Conservation (phyloP, 2,888 invertebrate genomes). For the Synergus itoensis region DNA sequence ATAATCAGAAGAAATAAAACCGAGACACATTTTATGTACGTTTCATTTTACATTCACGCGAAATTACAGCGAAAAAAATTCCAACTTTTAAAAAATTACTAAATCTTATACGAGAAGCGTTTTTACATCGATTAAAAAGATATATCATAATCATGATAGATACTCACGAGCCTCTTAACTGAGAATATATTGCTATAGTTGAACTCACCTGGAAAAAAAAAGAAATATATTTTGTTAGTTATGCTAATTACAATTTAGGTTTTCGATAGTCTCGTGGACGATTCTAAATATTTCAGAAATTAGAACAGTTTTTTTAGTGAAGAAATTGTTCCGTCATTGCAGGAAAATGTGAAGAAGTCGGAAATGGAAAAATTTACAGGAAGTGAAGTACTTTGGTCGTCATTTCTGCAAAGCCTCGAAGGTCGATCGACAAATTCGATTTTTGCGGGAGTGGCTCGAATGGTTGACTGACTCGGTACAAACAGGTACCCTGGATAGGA, state of each 20-base stretch:
- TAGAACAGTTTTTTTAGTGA: not conserved
- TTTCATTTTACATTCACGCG: not conserved
- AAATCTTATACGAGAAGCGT: not conserved
- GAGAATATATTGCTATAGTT: not conserved
- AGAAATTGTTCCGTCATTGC: not conserved
- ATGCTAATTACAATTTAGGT: not conserved
- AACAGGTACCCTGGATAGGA: not conserved
- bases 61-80: not conserved
- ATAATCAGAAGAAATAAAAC: not conserved
- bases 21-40: not conserved
- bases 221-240: not conserved
- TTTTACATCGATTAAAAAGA: not conserved
- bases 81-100: not conserved
- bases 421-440: constrained; percentile 53
- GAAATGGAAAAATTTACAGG: constrained; percentile 37
- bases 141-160: not conserved
- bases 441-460: constrained; percentile 29
- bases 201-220: not conserved
- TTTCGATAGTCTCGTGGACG: too few relatives aligned
- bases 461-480: constrained; percentile 1
- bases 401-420: constrained; percentile 45
- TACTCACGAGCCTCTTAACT: not conserved
- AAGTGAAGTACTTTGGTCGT: constrained; percentile 17
- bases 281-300: too few relatives aligned
- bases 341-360: constrained; percentile 9